Percentiles rank a stretch among this genome's conserved stretches.
Conservation (phyloP, 2,113 vertebrate genomes). For the Lonchura striata region DNA sequence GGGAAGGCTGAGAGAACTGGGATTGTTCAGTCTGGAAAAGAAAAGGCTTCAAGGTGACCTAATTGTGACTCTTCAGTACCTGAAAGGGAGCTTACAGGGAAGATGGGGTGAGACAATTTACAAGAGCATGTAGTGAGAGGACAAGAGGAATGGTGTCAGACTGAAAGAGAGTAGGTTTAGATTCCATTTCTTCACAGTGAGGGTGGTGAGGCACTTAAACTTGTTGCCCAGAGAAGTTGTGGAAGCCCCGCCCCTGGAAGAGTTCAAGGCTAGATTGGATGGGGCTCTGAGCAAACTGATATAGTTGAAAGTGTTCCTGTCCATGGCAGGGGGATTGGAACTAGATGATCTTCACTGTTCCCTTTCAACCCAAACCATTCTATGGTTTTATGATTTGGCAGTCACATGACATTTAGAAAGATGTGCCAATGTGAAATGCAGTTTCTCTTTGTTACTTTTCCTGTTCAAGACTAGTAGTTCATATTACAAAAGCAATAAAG, state of each 20-base stretch:
- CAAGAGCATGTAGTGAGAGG: not conserved
- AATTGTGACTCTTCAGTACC: not conserved
- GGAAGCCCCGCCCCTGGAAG: too few relatives aligned
- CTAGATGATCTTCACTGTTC: not conserved
- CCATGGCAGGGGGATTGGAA: not conserved
- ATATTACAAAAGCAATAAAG: not conserved
- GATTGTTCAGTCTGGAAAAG: not conserved
- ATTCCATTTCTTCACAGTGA: not conserved
- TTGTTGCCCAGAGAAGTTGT: not conserved
- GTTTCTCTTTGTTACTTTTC: not conserved
- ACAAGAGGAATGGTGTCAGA: too few relatives aligned
- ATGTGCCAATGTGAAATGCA: not conserved
- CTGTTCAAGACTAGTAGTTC: not conserved
- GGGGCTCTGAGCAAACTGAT: not conserved
- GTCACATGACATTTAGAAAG: not conserved
- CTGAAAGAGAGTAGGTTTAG: not conserved
- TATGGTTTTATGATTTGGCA: not conserved
- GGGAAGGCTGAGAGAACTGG: not conserved
- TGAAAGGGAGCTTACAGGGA: not conserved
- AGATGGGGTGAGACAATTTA: not conserved
- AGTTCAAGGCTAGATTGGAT: not conserved
- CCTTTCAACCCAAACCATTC: not conserved
- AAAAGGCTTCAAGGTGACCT: not conserved
- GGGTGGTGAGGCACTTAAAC: too few relatives aligned
- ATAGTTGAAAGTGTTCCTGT: not conserved